A percentile compares a stretch with the other conserved stretches of the same genome.
phyloP scores from a whole-genome alignment of 2,888 invertebrate genomes.

The Pemphredon lugubris region DNA sequence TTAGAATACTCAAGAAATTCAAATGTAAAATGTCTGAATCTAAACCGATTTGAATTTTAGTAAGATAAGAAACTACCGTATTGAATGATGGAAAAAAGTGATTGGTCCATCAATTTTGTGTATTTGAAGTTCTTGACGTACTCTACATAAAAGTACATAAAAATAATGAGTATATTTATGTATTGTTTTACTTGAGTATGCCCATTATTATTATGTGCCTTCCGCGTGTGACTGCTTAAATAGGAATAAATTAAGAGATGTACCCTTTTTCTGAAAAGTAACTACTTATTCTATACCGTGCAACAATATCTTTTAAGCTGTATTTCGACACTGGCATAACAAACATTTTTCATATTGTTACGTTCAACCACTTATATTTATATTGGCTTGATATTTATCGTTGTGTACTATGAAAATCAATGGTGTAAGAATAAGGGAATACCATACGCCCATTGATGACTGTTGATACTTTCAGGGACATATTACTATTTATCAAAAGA shows the following conservation, averaged over 20 bases:
- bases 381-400: conserved; percentile 58
- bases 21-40: background rate
- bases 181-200: conserved; percentile 24
- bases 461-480: conserved; percentile 65
- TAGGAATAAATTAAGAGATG: conserved; percentile 1
- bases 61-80: no score
- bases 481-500: conserved; percentile 41
- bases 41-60: no score
- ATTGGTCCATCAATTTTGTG: no score
- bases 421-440: conserved; percentile 76
- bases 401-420: conserved; percentile 69
- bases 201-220: conserved; percentile 4
- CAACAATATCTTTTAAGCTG: conserved; percentile 7
- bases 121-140: conserved; percentile 15
- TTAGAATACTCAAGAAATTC: background rate
- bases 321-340: conserved; percentile 15
- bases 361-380: conserved; percentile 51
- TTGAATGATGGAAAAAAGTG: no score
- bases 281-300: no score
- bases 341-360: conserved; percentile 23
- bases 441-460: conserved; percentile 45
- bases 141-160: background rate
- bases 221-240: conserved; percentile 5
- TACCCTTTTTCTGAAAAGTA: background rate
- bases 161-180: conserved; percentile 2